Conservation (phyloP, 2,888 invertebrate species). For the Halictus quadricinctus region DNA sequence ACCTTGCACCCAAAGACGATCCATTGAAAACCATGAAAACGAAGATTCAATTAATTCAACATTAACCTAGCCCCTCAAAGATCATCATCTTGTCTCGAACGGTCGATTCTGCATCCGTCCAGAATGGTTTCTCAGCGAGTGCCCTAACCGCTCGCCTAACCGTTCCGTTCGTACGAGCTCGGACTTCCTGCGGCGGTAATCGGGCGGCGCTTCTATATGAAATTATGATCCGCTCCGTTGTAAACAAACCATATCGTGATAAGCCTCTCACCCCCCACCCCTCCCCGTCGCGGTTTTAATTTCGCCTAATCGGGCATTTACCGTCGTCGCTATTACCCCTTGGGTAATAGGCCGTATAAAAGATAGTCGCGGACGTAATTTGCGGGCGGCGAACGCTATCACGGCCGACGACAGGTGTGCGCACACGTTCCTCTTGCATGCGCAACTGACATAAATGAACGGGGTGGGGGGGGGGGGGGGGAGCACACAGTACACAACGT, state of each 20-base stretch:
- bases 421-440: slow-evolving; percentile 77
- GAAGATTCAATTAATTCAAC: not conserved
- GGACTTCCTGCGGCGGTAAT: slow-evolving; percentile 46
- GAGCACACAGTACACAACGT: slow-evolving; percentile 5
- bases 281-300: slow-evolving; percentile 70
- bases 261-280: slow-evolving; percentile 50
- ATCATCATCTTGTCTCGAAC: not conserved
- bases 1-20: no score
- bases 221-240: slow-evolving; percentile 62
- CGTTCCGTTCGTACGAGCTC: not conserved
- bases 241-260: slow-evolving; percentile 69
- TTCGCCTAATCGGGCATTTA: slow-evolving; percentile 73
- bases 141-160: not conserved
- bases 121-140: not conserved
- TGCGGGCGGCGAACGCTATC: slow-evolving; percentile 70
- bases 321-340: slow-evolving; percentile 68
- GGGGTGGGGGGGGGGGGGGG: slow-evolving; percentile 58
- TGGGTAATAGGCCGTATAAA: slow-evolving; percentile 68
- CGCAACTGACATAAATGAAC: slow-evolving; percentile 73
- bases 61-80: not conserved
- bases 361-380: slow-evolving; percentile 68
- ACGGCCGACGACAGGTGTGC: slow-evolving; percentile 73
- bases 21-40: not conserved
- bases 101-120: not conserved
- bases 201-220: slow-evolving; percentile 51